phyloP scores from a whole-genome alignment of 1,140 invertebrate genomes.

The Drosophila nigromelanica region DNA sequence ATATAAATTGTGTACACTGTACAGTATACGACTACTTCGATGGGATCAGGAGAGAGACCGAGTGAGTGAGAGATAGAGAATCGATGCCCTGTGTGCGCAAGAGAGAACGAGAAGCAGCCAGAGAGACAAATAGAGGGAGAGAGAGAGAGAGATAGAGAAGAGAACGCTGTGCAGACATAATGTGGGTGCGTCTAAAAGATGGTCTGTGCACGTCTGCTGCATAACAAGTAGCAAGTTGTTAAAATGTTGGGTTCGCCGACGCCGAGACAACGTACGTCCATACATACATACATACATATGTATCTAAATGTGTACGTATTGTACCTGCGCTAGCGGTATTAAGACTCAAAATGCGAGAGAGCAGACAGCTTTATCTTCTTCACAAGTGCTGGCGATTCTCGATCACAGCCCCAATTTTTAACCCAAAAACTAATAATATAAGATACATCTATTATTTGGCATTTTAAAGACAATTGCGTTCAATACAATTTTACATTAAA shows the following conservation, averaged over 20 bases:
- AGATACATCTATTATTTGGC: no score
- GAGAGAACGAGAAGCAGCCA: neutral
- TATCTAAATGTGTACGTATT: constrained; percentile 3
- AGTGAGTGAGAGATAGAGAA: constrained; percentile 1
- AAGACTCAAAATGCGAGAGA: neutral
- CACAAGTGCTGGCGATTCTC: constrained; percentile 16
- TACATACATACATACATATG: constrained; percentile 2
- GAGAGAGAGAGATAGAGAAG: constrained; percentile 19
- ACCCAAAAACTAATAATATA: no score
- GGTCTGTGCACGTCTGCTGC: constrained; percentile 44
- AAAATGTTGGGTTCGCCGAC: constrained; percentile 16
- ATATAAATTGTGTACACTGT: neutral
- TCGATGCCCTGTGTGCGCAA: neutral
- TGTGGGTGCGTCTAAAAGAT: constrained; percentile 60
- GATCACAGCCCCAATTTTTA: neutral
- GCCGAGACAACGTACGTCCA: neutral
- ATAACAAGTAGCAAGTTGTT: constrained; percentile 57
- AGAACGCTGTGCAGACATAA: constrained; percentile 31
- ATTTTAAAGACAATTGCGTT: no score
- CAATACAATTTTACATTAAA: no score
- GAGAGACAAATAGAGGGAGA: constrained; percentile 16
- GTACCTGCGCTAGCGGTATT: constrained; percentile 14
- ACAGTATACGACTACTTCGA: constrained; percentile 3
- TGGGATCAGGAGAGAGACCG: constrained; percentile 5
- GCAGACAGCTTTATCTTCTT: constrained; percentile 11